Evolutionary conservation across 2,797 vertebrate species (phyloP).

Genomic region (Acomys russatus): DNA sequence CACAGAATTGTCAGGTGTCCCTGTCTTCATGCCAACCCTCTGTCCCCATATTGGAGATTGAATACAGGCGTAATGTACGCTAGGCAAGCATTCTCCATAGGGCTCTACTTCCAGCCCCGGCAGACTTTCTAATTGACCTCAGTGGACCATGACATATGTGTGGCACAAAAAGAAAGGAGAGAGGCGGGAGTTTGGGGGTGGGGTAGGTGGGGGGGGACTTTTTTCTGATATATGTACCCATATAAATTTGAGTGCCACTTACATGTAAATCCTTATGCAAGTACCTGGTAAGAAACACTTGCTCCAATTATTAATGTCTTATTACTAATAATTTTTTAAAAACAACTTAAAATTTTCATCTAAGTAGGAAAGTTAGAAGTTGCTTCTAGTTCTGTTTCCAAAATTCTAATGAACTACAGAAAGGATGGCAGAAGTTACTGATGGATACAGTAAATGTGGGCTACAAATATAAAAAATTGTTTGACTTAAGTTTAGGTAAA

Average conservation of each 20-base stretch:
- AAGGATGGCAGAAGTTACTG: constrained; percentile 32
- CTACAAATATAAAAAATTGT: constrained; percentile 35
- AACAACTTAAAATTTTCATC: background rate
- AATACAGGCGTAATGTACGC: background rate
- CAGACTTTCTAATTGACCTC: constrained; percentile 14
- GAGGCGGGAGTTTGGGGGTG: too few species aligned
- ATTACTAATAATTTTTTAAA: constrained; percentile 57
- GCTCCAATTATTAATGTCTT: constrained; percentile 9
- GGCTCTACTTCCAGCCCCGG: background rate
- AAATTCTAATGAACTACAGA: constrained; percentile 38
- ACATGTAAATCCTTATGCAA: constrained; percentile 12
- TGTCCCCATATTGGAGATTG: background rate
- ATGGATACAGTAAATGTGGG: background rate
- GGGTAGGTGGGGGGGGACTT: background rate
- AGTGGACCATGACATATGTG: background rate
- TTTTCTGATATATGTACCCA: background rate
- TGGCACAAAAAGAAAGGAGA: background rate
- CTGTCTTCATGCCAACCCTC: background rate
- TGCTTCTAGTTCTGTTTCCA: constrained; percentile 42
- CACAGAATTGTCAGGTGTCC: background rate
- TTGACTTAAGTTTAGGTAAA: constrained; percentile 47
- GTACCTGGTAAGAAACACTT: constrained; percentile 29
- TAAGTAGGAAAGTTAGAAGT: constrained; percentile 36
- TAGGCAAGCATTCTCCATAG: background rate
- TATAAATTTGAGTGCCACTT: background rate